phyloP scores from a whole-genome alignment of 2,113 vertebrate species.

The Rhinolophus ferrumequinum region DNA sequence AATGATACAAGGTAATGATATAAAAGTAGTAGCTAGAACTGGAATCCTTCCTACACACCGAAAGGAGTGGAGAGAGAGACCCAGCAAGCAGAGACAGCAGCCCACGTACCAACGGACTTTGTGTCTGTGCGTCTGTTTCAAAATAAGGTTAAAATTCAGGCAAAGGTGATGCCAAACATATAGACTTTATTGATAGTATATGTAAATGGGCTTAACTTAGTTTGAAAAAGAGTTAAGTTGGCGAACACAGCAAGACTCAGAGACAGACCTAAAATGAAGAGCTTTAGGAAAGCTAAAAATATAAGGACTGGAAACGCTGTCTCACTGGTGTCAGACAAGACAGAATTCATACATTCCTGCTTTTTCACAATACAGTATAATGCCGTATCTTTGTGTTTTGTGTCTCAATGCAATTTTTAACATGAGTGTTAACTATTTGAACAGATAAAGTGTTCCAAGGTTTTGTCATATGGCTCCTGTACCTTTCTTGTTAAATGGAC shows the following conservation, averaged over 20 bases:
- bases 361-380: no score
- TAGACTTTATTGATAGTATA: background rate
- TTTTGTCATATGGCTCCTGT: no score
- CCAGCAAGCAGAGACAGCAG: background rate
- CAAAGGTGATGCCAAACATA: background rate
- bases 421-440: background rate
- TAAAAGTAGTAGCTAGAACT: background rate
- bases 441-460: background rate
- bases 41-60: background rate
- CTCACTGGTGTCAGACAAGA: background rate
- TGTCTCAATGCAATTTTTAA: background rate
- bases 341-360: background rate
- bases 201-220: background rate
- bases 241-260: background rate
- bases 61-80: background rate
- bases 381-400: no score
- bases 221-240: background rate
- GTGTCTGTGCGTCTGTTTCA: background rate
- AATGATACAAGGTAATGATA: background rate
- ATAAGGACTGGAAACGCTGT: background rate
- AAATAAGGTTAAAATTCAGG: background rate
- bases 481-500: background rate
- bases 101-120: background rate
- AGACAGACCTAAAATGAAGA: background rate
- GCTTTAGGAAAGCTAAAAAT: background rate